Evolutionary conservation across 2,113 vertebrate genomes (phyloP).

Genomic region (Fulmarus glacialis): DNA sequence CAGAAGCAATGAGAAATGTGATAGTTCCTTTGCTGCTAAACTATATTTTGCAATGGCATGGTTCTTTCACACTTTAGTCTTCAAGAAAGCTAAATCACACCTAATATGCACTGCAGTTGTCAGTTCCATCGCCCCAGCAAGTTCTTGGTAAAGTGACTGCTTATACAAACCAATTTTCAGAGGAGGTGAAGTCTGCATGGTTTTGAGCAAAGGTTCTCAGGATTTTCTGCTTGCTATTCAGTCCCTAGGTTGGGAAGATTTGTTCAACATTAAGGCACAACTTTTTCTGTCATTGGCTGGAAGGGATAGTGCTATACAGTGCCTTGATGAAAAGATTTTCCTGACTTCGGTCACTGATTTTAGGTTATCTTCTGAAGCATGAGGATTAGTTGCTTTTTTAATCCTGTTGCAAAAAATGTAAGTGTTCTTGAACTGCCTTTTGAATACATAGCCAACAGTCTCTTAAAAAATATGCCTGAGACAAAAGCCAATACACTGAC

Average conservation of each 20-base stretch:
- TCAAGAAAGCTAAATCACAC: neutral
- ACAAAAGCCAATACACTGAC: neutral
- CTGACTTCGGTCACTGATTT: neutral
- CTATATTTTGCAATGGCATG: neutral
- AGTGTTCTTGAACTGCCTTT: neutral
- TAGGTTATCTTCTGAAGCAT: neutral
- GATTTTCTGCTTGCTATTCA: neutral
- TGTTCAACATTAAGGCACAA: neutral
- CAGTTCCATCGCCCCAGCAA: neutral
- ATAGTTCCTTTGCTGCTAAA: neutral
- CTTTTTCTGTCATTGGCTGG: neutral
- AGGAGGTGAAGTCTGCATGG: neutral
- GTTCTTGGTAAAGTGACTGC: neutral
- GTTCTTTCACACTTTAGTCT: neutral
- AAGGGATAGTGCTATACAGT: neutral
- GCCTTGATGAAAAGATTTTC: neutral
- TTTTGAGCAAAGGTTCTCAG: neutral
- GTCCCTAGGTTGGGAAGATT: neutral
- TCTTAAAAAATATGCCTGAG: neutral
- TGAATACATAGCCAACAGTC: neutral
- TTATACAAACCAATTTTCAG: neutral
- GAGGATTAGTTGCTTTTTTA: neutral
- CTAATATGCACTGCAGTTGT: neutral
- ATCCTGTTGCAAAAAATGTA: neutral
- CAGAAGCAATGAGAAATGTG: neutral